Evolutionary conservation across 2,888 invertebrate genomes (phyloP).

Genomic region (Dynastes grantii): DNA sequence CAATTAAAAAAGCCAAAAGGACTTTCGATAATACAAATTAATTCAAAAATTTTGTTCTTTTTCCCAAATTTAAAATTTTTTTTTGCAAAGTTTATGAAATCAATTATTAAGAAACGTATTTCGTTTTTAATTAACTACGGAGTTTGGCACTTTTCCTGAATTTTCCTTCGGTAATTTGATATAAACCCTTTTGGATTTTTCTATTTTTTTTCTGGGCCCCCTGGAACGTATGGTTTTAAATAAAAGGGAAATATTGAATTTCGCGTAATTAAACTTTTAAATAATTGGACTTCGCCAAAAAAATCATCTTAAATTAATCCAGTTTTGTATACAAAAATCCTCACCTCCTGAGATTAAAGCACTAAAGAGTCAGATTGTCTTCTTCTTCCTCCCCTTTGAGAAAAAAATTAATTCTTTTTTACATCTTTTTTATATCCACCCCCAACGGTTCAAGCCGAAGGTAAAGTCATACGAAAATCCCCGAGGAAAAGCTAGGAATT

Average conservation of each 20-base stretch:
- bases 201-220: no score
- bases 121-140: not conserved
- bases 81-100: not conserved
- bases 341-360: not conserved
- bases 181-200: no score
- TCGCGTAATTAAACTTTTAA: no score
- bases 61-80: no score
- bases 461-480: slow-evolving; percentile 55
- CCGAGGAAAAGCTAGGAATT: slow-evolving; percentile 63
- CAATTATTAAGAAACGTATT: not conserved
- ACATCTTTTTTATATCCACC: slow-evolving; percentile 42
- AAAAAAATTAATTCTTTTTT: slow-evolving; percentile 38
- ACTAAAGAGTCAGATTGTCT: slow-evolving; percentile 14
- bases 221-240: no score
- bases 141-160: no score
- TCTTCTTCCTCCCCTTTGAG: not conserved
- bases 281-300: no score
- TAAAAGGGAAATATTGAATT: no score
- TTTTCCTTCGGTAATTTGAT: no score
- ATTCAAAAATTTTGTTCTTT: not conserved
- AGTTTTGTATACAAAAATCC: no score
- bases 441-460: not conserved
- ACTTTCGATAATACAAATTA: not conserved
- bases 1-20: not conserved
- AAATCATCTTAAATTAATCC: no score